Base-by-base conservation (phyloP, 1,140 invertebrate species). In the Episyrphus balteatus region DNA sequence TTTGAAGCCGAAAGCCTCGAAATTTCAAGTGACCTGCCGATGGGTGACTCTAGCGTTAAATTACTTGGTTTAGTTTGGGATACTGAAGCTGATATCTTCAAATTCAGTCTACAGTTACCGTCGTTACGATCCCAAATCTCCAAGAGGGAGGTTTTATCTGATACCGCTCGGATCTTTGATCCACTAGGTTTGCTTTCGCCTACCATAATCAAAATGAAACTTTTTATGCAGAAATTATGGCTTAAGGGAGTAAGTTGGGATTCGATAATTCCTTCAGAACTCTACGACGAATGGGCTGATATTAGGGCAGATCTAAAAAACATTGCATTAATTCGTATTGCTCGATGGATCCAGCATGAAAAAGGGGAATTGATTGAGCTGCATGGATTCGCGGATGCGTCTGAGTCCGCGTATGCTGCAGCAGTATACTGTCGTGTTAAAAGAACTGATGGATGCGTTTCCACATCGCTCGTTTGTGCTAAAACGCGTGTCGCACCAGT, bases 211-310 rank as follows among this genome's bases (percentile, higher is more conserved):
- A 47, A 18, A 10, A 56, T 55, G 2, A 70, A 71, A 52, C 52
- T 69, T n/a, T 56, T 68, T 11, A 59, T 70, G 19, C 67, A 71
- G 53, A 57, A 61, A 47, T 14, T 70, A 3, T 67, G 68, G 67
- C 44, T 51, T 44, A 15, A 31, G 46, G 51, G 56, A 19, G 42
- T 62, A 18, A 55, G 52, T 9, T 69, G 69, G 66, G 67, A 71
- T 50, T 49, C 53, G 13, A 14, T 34, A 15, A 38, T 63, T 30
- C 41, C 53, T 11, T 31, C 15, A 18, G 50, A 55, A 7, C 34
- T 57, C 5, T 33, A 34, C 12, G 45, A 17, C 36, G 17, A 53
- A 54, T 19, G 55, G 58, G 53, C n/a, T 53, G 17, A 47, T 26
- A 17, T 56, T 43, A 43, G 43, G 47, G 12, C 15, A 9, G 17